These are phyloP conservation scores for Aphyosemion australe DNA, from an alignment of 2,113 vertebrate species.

Conservation along the genomic window DNA sequence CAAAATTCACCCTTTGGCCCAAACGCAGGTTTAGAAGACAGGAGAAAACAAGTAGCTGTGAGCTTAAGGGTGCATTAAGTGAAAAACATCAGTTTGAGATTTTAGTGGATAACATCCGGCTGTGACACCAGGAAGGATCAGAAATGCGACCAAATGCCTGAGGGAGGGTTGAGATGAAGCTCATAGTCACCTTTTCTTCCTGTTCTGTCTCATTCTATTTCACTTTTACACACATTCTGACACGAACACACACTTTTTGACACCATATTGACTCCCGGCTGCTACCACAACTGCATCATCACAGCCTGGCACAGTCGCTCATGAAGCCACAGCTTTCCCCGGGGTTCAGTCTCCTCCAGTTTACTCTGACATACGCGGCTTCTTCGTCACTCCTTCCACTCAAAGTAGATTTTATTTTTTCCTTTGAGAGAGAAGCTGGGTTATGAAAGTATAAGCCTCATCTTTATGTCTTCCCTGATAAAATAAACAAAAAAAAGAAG, in stretches of 20 bases:
- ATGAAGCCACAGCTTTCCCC: constrained; percentile 18
- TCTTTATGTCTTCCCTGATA: constrained; percentile 10
- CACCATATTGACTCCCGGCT: constrained; percentile 9
- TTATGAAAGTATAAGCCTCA: not conserved
- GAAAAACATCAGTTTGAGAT: constrained; percentile 20
- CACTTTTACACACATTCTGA: not conserved
- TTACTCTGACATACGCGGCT: not conserved
- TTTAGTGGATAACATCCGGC: constrained; percentile 31
- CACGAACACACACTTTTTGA: constrained; percentile 13
- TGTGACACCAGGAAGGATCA: constrained; percentile 6
- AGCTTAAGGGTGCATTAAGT: too few species aligned
- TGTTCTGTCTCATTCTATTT: not conserved
- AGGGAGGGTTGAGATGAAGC: constrained; percentile 22
- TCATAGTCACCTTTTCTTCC: constrained; percentile 17
- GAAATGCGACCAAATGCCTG: constrained; percentile 15
- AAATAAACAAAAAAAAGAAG: constrained; percentile 8
- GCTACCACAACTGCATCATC: constrained; percentile 10
- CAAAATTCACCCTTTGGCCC: too few species aligned
- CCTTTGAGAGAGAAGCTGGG: not conserved
- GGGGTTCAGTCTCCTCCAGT: constrained; percentile 14
- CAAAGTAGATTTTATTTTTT: constrained; percentile 3
- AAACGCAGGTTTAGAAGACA: too few species aligned
- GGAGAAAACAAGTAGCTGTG: too few species aligned
- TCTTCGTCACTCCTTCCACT: constrained; percentile 26
- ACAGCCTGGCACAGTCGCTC: constrained; percentile 27